Percentiles rank a stretch among this genome's conserved stretches.
Evolutionary conservation across 2,888 invertebrate genomes (phyloP).

Genomic region (Argyresthia goedartella): DNA sequence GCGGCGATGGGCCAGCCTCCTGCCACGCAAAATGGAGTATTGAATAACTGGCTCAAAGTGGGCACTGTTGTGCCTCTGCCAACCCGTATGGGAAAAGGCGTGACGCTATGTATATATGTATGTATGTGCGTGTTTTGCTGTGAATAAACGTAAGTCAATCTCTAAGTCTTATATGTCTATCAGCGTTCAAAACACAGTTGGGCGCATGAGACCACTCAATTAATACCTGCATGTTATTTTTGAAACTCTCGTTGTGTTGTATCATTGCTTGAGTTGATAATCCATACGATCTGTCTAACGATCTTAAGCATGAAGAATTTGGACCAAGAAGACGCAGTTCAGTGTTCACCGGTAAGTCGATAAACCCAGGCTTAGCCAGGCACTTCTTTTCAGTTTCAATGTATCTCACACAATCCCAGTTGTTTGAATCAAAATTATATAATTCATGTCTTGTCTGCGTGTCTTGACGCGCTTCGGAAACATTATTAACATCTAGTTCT

Average conservation of each 20-base stretch:
- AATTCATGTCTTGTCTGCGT: no score
- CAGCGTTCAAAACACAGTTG: background rate
- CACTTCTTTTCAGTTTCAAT: constrained; percentile 4
- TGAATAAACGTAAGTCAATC: no score
- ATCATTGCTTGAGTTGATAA: background rate
- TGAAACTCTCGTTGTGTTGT: background rate
- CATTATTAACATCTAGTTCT: no score
- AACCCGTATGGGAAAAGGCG: no score
- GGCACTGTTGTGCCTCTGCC: no score
- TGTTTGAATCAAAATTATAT: constrained; percentile 2
- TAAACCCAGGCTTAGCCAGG: constrained; percentile 5
- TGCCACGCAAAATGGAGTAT: no score
- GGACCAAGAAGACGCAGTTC: constrained; percentile 5
- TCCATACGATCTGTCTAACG: constrained; percentile 1
- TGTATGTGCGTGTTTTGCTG: no score
- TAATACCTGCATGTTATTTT: background rate
- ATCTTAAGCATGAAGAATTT: constrained; percentile 3
- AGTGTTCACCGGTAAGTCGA: constrained; percentile 5
- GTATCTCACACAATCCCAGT: constrained; percentile 6
- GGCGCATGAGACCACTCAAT: constrained; percentile 1
- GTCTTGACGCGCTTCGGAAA: no score
- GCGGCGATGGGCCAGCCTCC: no score
- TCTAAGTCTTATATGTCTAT: no score
- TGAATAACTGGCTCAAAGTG: no score
- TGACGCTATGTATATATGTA: no score